Percentiles rank a stretch among this genome's conserved stretches.
These are phyloP conservation scores for Lucifuga dentata DNA, from an alignment of 2,113 vertebrate genomes.

Conservation along the genomic window DNA sequence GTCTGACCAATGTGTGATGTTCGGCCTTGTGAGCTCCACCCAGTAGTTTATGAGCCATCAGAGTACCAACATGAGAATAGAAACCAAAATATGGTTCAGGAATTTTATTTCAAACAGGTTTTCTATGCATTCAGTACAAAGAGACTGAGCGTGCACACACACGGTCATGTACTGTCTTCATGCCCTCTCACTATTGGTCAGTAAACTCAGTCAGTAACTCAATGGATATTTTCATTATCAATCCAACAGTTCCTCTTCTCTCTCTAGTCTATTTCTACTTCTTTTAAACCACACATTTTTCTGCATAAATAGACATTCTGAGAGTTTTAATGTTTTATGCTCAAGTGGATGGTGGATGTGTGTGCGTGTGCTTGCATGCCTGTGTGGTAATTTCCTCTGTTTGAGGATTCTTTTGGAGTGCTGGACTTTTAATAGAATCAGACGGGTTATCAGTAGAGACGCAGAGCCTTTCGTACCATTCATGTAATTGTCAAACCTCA, in stretches of 20 bases:
- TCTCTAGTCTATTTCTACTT: constrained; percentile 13
- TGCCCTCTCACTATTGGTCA: constrained; percentile 26
- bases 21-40: too few relatives aligned
- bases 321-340: constrained; percentile 30
- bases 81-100: too few relatives aligned
- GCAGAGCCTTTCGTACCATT: constrained; percentile 48
- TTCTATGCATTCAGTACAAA: constrained; percentile 10
- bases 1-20: too few relatives aligned
- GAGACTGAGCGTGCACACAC: background rate
- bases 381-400: constrained; percentile 63
- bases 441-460: constrained; percentile 69
- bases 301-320: constrained; percentile 32
- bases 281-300: constrained; percentile 20
- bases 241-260: constrained; percentile 15
- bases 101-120: too few relatives aligned
- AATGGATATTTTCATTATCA: constrained; percentile 10
- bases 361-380: constrained; percentile 19
- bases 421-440: constrained; percentile 73
- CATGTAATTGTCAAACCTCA: constrained; percentile 74
- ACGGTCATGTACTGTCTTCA: background rate
- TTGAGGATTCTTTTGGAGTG: constrained; percentile 66
- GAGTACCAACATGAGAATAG: too few relatives aligned
- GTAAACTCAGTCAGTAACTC: background rate
- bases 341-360: background rate
- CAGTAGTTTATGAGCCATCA: too few relatives aligned